Evolutionary conservation across 2,888 invertebrate genomes (phyloP).

Genomic region (Drosophila phalerata): DNA sequence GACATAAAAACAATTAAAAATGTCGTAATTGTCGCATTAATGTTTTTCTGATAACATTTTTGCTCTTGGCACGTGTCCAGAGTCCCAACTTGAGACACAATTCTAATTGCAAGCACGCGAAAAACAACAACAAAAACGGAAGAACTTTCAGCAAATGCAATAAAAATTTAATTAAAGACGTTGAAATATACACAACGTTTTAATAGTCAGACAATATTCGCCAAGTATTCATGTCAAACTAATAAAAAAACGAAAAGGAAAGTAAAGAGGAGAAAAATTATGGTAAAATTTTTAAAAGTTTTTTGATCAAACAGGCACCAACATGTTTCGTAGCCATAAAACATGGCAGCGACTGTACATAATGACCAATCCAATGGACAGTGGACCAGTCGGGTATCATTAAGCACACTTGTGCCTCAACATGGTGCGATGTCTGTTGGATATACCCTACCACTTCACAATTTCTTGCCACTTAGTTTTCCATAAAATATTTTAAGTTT

Average conservation of each 20-base stretch:
- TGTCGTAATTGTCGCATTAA: conserved; percentile 81
- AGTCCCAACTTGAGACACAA: conserved; percentile 21
- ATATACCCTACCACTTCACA: background rate
- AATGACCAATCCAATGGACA: conserved; percentile 73
- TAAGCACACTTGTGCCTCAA: conserved; percentile 78
- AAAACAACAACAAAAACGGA: conserved; percentile 30
- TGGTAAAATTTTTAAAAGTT: conserved; percentile 36
- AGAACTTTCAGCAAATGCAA: conserved; percentile 51
- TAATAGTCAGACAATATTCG: conserved; percentile 56
- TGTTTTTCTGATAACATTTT: conserved; percentile 81
- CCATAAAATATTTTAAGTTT: background rate
- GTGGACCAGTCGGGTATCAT: conserved; percentile 72
- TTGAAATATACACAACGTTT: conserved; percentile 52
- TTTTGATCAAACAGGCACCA: conserved; percentile 44
- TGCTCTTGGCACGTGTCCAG: conserved; percentile 55
- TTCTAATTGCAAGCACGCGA: conserved; percentile 66
- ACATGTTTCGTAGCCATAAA: conserved; percentile 79
- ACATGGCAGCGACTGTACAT: conserved; percentile 79
- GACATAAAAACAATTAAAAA: conserved; percentile 80
- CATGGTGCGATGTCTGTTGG: background rate
- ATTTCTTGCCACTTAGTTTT: background rate
- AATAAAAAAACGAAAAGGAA: conserved; percentile 46
- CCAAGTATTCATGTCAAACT: conserved; percentile 45
- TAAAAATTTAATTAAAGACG: conserved; percentile 72
- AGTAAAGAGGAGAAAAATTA: conserved; percentile 5